These are phyloP conservation scores for Ceratotherium simum DNA, from an alignment of 2,113 vertebrate species.

Conservation along the genomic window DNA sequence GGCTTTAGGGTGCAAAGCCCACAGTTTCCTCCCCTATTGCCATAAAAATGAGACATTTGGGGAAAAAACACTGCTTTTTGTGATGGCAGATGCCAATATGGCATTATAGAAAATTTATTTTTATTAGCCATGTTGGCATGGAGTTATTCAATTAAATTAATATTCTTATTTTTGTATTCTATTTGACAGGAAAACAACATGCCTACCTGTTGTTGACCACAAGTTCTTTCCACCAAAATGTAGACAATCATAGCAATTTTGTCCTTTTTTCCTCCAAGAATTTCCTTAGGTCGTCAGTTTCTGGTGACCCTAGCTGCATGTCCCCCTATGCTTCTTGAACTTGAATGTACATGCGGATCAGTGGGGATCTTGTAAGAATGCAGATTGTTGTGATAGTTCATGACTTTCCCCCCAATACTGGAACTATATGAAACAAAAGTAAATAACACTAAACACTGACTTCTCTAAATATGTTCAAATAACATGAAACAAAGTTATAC, in stretches of 20 bases:
- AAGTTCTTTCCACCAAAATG: not conserved
- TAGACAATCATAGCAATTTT: not conserved
- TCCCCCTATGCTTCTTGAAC: not conserved
- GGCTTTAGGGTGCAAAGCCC: not conserved
- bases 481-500: not conserved
- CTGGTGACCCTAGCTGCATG: not conserved
- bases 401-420: not conserved
- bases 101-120: not conserved
- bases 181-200: not conserved
- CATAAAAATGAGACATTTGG: not conserved
- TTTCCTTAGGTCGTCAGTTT: not conserved
- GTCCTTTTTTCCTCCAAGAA: not conserved
- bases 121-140: not conserved
- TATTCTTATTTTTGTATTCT: not conserved
- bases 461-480: not conserved
- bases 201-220: not conserved
- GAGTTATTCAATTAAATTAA: not conserved
- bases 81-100: not conserved
- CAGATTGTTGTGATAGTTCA: not conserved
- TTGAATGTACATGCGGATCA: not conserved
- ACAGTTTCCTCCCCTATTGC: not conserved
- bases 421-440: not conserved
- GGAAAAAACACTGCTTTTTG: not conserved
- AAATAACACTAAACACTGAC: not conserved
- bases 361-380: not conserved